These are phyloP conservation scores for Amiota minor DNA, from an alignment of 2,888 invertebrate genomes.

Conservation along the genomic window DNA sequence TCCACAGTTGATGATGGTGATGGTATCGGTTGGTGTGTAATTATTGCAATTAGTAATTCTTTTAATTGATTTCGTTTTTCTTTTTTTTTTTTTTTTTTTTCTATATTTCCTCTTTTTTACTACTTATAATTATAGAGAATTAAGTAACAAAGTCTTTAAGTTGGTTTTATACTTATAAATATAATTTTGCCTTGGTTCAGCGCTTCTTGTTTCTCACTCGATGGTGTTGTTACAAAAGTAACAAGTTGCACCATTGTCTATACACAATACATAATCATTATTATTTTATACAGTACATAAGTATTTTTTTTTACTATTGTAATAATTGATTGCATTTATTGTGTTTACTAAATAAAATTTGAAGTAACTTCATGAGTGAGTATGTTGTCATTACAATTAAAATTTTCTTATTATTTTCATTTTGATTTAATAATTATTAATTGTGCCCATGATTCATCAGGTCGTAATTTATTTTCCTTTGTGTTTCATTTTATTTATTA, in stretches of 20 bases:
- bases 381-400: slow-evolving; percentile 3
- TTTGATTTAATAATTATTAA: too few relatives aligned
- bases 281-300: too few relatives aligned
- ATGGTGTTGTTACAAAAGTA: too few relatives aligned
- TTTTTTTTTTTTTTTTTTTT: neutral
- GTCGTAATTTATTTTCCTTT: too few relatives aligned
- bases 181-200: too few relatives aligned
- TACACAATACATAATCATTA: too few relatives aligned
- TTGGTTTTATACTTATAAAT: too few relatives aligned
- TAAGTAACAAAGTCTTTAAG: slow-evolving; percentile 3
- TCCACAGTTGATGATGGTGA: neutral
- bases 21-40: neutral
- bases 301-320: neutral
- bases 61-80: slow-evolving; percentile 3
- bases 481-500: too few relatives aligned
- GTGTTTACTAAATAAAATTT: neutral
- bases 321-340: slow-evolving; percentile 15
- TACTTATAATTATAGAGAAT: slow-evolving; percentile 6
- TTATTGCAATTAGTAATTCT: slow-evolving; percentile 25
- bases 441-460: too few relatives aligned
- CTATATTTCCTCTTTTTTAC: neutral
- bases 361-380: neutral
- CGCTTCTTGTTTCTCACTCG: too few relatives aligned
- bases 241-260: too few relatives aligned
- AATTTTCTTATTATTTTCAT: neutral